Conservation (phyloP, 2,113 vertebrate genomes). For the Oncorhynchus nerka region DNA sequence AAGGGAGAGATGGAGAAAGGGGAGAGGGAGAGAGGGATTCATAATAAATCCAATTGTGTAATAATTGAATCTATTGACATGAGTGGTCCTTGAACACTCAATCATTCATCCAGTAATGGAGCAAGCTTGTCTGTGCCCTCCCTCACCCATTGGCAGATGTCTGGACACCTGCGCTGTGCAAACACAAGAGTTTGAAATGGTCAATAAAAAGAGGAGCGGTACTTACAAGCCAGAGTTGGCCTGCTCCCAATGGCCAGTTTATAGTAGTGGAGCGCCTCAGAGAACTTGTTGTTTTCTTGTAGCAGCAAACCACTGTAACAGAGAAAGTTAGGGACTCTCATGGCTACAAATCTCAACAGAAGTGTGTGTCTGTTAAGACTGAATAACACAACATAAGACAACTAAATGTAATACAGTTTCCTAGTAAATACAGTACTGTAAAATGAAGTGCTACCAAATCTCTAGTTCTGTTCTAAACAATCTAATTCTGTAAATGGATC, state of each 20-base stretch:
- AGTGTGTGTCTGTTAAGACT: not conserved
- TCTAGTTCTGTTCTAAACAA: too few relatives aligned
- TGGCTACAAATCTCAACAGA: too few relatives aligned
- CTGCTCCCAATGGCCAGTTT: conserved; percentile 96
- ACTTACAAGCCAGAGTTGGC: conserved; percentile 98
- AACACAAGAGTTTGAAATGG: conserved; percentile 50
- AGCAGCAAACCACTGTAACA: conserved; percentile 89
- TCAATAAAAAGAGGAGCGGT: conserved; percentile 66
- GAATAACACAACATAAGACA: not conserved
- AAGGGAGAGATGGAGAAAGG: not conserved
- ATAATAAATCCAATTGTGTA: conserved; percentile 42
- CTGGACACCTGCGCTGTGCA: conserved; percentile 55
- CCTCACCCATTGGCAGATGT: conserved; percentile 53
- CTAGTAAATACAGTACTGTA: too few relatives aligned
- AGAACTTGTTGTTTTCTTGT: conserved; percentile 94
- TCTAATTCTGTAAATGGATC: too few relatives aligned
- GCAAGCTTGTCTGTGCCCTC: conserved; percentile 21
- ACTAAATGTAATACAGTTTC: not conserved
- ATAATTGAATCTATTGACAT: conserved; percentile 5
- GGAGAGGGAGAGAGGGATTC: conserved; percentile 9
- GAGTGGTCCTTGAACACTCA: conserved; percentile 13
- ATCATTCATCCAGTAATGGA: conserved; percentile 43
- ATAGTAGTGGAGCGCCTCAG: conserved; percentile 95
- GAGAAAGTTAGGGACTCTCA: conserved; percentile 10
- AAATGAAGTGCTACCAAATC: too few relatives aligned